Base-by-base conservation (phyloP, 2,113 vertebrate genomes). In the Calidris pygmaea region DNA sequence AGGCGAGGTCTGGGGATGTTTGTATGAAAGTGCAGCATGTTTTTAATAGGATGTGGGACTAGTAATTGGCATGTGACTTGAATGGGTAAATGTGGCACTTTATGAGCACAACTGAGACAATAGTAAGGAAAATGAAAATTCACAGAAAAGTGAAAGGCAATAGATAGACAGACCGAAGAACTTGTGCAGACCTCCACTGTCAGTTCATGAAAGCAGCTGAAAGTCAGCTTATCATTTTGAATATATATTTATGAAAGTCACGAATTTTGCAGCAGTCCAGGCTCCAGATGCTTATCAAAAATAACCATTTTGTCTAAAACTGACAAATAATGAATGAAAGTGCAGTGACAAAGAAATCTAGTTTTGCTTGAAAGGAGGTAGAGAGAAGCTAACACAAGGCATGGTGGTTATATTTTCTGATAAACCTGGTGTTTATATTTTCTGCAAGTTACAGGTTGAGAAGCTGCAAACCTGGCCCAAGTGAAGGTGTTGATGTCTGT, bases 1-100 rank as follows among this genome's bases (percentile, higher is more conserved):
- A 75, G 66, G 48, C 37, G 7, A 95, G 41, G 66, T 87, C 58
- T 4, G 16, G 29, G 53, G 74, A 82, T 82, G 77, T 76, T 79
- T 12, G 3, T 53, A 82, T 34, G 88, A 78, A 89, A 0, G 4
- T 72, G 76, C 58, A 92, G 48, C 55, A 34, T 58, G 74, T 39
- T 90, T 92, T 86, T 79, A 89, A 85, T 45, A 83, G 81, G 78
- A 85, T 73, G 35, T 52, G 53, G 67, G 41, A 63, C 45, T 67
- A 56, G 55, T 83, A 91, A 90, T 88, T 93, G 72, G 72, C 48
- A 20, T n/a, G 70, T 92, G 87, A 87, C 86, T 85, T 70, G 73
- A 93, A 72, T 89, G 70, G 35, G 53, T 92, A 94, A 96, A 85
- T 60, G 43, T 35, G 43, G 67, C 56, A 45, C n/a, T 62, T 91